Evolutionary conservation across 2,113 vertebrate species (phyloP).

Genomic region (Pseudorasbora parva): DNA sequence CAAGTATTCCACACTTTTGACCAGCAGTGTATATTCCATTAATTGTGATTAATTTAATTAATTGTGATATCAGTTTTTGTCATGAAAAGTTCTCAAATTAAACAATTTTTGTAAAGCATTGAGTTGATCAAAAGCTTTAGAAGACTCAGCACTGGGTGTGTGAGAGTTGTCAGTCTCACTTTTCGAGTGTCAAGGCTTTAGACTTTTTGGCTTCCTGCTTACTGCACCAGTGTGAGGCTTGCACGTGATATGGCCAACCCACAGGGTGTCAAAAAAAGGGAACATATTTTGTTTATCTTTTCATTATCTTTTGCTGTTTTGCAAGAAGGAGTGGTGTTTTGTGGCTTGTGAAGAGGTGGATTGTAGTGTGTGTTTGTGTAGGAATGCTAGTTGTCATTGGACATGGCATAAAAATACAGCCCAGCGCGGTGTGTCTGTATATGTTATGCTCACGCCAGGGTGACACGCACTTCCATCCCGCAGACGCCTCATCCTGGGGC

Average conservation of each 20-base stretch:
- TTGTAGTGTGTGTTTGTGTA: not conserved
- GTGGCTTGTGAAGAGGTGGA: not conserved
- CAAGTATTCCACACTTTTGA: not conserved
- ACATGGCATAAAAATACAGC: conserved; percentile 60
- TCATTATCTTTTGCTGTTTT: not conserved
- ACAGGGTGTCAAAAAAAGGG: not conserved
- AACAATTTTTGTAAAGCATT: not conserved
- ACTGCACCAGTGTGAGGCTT: not conserved
- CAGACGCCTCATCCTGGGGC: not conserved
- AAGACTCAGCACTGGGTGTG: not conserved
- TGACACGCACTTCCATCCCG: conserved; percentile 48
- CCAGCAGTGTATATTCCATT: not conserved
- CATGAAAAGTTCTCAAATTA: not conserved
- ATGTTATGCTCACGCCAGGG: conserved; percentile 65
- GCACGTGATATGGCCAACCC: conserved; percentile 8
- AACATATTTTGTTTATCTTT: not conserved
- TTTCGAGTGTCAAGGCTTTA: not conserved
- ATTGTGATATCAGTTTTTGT: not conserved
- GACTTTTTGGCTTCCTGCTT: not conserved
- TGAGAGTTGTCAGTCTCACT: not conserved
- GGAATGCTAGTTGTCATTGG: conserved; percentile 1
- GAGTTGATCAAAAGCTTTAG: not conserved
- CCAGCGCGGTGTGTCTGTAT: conserved; percentile 62
- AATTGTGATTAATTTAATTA: not conserved
- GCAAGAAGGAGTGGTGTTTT: not conserved